phyloP scores from a whole-genome alignment of 2,888 invertebrate genomes.

The Diploptera punctata region DNA sequence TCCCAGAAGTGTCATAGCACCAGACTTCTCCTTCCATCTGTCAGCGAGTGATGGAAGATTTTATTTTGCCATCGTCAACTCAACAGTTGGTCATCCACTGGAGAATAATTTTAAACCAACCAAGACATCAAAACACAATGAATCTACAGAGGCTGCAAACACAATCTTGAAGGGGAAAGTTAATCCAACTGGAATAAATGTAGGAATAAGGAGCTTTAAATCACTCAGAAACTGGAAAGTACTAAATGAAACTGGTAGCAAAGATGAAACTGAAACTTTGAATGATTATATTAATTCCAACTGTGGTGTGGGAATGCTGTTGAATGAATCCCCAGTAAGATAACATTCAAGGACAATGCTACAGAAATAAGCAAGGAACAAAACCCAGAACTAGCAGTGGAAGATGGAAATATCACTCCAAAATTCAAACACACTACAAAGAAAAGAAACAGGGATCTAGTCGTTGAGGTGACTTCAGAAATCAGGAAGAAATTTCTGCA shows the following conservation, averaged over 20 bases:
- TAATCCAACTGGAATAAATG: neutral
- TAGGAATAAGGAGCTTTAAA: neutral
- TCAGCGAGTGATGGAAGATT: no score
- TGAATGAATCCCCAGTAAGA: neutral
- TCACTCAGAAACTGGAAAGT: neutral
- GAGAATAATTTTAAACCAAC: no score
- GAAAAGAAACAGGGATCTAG: no score
- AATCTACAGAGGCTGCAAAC: neutral
- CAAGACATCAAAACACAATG: no score
- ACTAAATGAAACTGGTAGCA: neutral
- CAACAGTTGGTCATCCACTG: no score
- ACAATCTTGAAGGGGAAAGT: neutral
- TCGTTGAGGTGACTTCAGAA: neutral
- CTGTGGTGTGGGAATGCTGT: constrained; percentile 28
- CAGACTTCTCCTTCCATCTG: no score
- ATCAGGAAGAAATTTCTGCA: constrained; percentile 1
- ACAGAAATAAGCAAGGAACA: neutral
- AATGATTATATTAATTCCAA: neutral
- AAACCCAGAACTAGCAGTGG: neutral
- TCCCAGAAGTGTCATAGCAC: no score
- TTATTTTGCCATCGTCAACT: no score
- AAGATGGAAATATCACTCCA: neutral
- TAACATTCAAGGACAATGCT: neutral
- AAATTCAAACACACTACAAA: no score
- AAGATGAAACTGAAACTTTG: neutral